Evolutionary conservation across 2,888 invertebrate species (phyloP).

Genomic region (Helobdella robusta): DNA sequence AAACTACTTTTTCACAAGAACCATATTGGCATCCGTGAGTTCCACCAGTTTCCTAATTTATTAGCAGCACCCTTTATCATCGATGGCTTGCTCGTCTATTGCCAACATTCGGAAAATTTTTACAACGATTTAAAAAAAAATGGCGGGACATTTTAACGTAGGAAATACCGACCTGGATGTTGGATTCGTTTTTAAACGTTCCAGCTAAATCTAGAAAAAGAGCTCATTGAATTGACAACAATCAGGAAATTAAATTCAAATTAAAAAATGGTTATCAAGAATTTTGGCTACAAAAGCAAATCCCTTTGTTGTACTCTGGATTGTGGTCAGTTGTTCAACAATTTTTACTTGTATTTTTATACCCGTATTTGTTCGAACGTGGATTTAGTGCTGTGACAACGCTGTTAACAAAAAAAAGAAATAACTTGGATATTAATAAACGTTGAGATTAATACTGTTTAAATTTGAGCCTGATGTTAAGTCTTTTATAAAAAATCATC

Average conservation of each 20-base stretch:
- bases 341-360: neutral
- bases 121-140: neutral
- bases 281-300: constrained; percentile 3
- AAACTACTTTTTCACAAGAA: constrained; percentile 2
- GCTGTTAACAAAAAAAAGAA: neutral
- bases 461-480: neutral
- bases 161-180: constrained; percentile 4
- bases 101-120: neutral
- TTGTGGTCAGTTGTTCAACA: constrained; percentile 3
- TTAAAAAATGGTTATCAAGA: neutral
- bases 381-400: constrained; percentile 1
- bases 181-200: neutral
- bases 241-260: neutral
- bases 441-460: neutral
- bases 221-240: neutral
- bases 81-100: neutral
- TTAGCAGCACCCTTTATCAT: neutral
- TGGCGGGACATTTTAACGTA: neutral
- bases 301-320: neutral
- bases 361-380: neutral
- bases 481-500: no score
- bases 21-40: neutral
- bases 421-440: neutral
- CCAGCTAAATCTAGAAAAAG: neutral
- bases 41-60: neutral